phyloP scores from a whole-genome alignment of 2,888 invertebrate species.

The Scaptomyza parva region DNA sequence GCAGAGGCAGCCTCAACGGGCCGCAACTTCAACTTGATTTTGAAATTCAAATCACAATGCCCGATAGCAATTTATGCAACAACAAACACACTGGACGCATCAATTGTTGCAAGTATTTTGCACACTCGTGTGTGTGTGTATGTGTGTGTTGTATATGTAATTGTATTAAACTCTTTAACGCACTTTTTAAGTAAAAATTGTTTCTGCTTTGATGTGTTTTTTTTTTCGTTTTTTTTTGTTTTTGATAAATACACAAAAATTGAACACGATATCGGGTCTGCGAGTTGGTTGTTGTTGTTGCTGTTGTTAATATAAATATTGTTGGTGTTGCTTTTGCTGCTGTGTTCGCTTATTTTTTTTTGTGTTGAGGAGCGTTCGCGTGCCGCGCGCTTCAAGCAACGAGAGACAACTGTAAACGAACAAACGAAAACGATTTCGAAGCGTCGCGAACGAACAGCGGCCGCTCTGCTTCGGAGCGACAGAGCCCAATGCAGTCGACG shows the following conservation, averaged over 20 bases:
- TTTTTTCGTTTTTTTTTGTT: conserved; percentile 15
- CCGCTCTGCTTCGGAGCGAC: conserved; percentile 53
- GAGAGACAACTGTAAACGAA: conserved; percentile 82
- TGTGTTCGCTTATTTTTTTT: conserved; percentile 15
- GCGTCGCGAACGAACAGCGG: conserved; percentile 69
- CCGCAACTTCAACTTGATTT: conserved; percentile 64
- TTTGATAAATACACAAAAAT: conserved; percentile 59
- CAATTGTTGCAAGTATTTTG: conserved; percentile 47
- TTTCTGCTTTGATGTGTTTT: not conserved
- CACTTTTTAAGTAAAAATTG: conserved; percentile 56
- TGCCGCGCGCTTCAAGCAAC: conserved; percentile 81
- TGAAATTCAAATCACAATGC: conserved; percentile 78
- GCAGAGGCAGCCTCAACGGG: conserved; percentile 28
- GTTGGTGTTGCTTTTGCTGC: conserved; percentile 38
- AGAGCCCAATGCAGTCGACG: conserved; percentile 33
- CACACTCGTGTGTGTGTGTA: conserved; percentile 2
- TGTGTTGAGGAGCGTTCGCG: conserved; percentile 71
- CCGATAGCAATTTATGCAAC: conserved; percentile 73
- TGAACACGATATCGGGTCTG: conserved; percentile 47
- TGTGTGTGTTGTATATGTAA: conserved; percentile 1
- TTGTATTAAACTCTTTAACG: conserved; percentile 35
- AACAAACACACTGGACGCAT: conserved; percentile 53
- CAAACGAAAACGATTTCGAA: conserved; percentile 67
- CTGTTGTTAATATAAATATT: conserved; percentile 5
- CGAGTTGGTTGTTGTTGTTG: conserved; percentile 37